Conservation (phyloP, 92 coral and sea anemone species). For the Anthopleura xanthogrammica region DNA sequence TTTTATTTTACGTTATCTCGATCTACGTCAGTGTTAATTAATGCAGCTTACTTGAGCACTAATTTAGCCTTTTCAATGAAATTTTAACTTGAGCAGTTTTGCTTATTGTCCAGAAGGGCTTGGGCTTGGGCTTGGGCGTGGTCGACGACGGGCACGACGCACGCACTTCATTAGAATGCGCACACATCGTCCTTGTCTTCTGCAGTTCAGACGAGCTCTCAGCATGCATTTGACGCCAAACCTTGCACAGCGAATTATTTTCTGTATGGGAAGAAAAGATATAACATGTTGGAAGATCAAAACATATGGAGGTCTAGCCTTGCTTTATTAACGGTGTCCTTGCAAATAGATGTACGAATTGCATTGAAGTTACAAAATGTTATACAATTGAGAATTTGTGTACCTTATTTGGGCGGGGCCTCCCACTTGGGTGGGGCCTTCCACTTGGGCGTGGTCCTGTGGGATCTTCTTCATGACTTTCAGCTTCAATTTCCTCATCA, state of each 20-base stretch:
- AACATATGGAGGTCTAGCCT: background rate
- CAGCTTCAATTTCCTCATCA: conserved; percentile 2
- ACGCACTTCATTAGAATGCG: conserved; percentile 19
- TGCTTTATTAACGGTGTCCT: too few species aligned
- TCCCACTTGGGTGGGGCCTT: background rate
- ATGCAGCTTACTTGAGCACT: too few species aligned
- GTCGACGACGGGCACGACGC: background rate
- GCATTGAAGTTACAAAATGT: too few species aligned
- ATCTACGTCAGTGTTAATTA: too few species aligned
- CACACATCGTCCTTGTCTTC: conserved; percentile 20
- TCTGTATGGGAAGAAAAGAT: background rate
- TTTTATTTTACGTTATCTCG: too few species aligned
- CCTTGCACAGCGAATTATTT: background rate
- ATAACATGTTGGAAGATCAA: background rate
- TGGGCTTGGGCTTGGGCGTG: background rate
- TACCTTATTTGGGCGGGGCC: background rate
- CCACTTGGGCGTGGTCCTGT: background rate
- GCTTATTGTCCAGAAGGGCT: background rate
- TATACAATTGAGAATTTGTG: too few species aligned
- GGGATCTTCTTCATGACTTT: conserved; percentile 2
- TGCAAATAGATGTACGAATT: too few species aligned
- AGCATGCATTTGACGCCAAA: conserved; percentile 16
- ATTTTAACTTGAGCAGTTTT: too few species aligned
- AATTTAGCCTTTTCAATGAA: too few species aligned
- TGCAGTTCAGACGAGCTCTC: conserved; percentile 35